phyloP scores from a whole-genome alignment of 1,140 invertebrate species.

The Pseudomyrmex pallidus region DNA sequence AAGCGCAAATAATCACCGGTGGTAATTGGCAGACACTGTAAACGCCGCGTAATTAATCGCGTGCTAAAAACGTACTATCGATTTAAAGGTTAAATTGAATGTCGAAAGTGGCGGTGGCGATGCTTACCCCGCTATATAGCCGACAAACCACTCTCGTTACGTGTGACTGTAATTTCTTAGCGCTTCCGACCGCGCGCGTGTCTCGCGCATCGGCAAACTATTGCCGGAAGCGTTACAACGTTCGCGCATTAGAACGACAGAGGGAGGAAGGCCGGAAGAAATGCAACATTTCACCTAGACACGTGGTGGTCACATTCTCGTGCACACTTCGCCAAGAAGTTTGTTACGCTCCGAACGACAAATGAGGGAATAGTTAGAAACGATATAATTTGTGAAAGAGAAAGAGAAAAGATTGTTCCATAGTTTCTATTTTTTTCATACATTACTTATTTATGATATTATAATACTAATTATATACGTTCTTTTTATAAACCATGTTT shows the following conservation, averaged over 20 bases:
- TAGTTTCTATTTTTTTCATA: too few species aligned
- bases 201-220: conserved; percentile 21
- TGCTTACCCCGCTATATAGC: conserved; percentile 27
- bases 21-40: conserved; percentile 57
- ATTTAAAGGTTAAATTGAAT: conserved; percentile 60
- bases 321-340: conserved; percentile 63
- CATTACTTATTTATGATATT: neutral
- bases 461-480: neutral
- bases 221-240: conserved; percentile 37
- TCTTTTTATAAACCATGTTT: too few species aligned
- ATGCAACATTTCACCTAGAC: conserved; percentile 49
- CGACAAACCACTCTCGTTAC: conserved; percentile 48
- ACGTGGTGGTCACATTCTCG: conserved; percentile 10
- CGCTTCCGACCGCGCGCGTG: conserved; percentile 23
- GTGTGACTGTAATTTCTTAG: conserved; percentile 54
- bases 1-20: conserved; percentile 55
- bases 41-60: conserved; percentile 56
- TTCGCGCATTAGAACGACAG: conserved; percentile 50
- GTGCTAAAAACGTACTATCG: conserved; percentile 57
- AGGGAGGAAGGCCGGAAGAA: conserved; percentile 38
- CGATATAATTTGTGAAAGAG: neutral
- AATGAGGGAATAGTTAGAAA: conserved; percentile 40
- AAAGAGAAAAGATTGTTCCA: neutral
- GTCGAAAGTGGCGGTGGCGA: conserved; percentile 19
- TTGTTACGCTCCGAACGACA: conserved; percentile 39